Percentiles rank a stretch among this genome's conserved stretches.
These are phyloP conservation scores for Chrysogorgia sp. DNA, from an alignment of 92 coral and sea anemone genomes.

Conservation along the genomic window DNA sequence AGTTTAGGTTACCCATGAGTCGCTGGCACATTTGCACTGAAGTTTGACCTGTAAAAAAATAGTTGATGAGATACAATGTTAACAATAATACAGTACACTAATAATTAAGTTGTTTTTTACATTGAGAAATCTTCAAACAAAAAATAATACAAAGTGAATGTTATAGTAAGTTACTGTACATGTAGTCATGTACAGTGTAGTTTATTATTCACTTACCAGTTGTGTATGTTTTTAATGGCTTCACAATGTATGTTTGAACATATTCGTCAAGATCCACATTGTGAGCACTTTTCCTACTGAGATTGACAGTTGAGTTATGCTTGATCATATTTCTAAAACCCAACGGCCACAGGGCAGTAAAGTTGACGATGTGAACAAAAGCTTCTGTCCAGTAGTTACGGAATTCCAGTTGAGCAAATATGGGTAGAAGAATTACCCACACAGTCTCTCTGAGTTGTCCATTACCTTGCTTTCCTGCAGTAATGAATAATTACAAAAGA, in stretches of 20 bases:
- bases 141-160: too few species aligned
- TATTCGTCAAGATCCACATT: constrained; percentile 22
- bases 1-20: too few species aligned
- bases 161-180: too few species aligned
- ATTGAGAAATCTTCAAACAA: too few species aligned
- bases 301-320: constrained; percentile 27
- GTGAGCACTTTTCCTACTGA: neutral
- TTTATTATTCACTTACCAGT: too few species aligned
- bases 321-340: constrained; percentile 20
- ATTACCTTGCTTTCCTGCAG: constrained; percentile 3
- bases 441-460: constrained; percentile 39
- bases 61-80: too few species aligned
- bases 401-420: constrained; percentile 34
- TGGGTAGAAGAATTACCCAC: constrained; percentile 24
- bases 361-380: constrained; percentile 18
- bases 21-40: too few species aligned
- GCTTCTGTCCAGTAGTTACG: constrained; percentile 24
- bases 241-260: constrained; percentile 41
- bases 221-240: constrained; percentile 32
- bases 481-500: constrained; percentile 1
- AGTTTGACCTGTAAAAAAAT: too few species aligned
- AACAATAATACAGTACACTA: too few species aligned
- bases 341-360: constrained; percentile 29
- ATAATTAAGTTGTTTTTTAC: too few species aligned
- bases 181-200: too few species aligned